These are phyloP conservation scores for Catharus minimus DNA, from an alignment of 2,113 vertebrate species.

Conservation along the genomic window DNA sequence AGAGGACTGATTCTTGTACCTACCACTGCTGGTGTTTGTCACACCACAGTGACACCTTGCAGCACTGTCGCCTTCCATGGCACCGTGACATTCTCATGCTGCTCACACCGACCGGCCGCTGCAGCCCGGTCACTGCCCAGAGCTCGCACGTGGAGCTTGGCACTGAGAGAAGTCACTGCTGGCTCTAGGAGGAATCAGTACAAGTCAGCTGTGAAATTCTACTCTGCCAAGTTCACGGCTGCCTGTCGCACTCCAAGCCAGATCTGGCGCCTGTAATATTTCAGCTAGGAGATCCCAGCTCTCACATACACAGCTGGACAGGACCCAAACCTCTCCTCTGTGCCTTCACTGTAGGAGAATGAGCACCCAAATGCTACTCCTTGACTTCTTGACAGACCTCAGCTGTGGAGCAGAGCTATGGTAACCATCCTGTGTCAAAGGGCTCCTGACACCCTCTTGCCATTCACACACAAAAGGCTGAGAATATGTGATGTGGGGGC, in stretches of 20 bases:
- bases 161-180: background rate
- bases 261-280: background rate
- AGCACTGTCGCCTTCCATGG: background rate
- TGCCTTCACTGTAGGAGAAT: background rate
- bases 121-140: background rate
- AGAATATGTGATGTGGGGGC: background rate
- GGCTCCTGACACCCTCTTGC: background rate
- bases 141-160: background rate
- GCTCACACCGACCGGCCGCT: rapidly evolving
- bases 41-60: background rate
- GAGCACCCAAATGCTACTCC: background rate
- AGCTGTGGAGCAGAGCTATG: background rate
- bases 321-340: background rate
- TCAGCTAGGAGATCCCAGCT: background rate
- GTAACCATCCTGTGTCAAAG: background rate
- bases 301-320: background rate
- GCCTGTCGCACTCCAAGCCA: background rate
- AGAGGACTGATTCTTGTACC: background rate
- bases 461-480: background rate
- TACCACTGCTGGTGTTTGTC: rapidly evolving
- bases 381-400: background rate
- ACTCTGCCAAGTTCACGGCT: background rate
- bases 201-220: background rate
- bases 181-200: background rate
- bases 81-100: rapidly evolving